Conservation (phyloP, 2,888 invertebrate genomes). For the Acanthosepion lycidas region DNA sequence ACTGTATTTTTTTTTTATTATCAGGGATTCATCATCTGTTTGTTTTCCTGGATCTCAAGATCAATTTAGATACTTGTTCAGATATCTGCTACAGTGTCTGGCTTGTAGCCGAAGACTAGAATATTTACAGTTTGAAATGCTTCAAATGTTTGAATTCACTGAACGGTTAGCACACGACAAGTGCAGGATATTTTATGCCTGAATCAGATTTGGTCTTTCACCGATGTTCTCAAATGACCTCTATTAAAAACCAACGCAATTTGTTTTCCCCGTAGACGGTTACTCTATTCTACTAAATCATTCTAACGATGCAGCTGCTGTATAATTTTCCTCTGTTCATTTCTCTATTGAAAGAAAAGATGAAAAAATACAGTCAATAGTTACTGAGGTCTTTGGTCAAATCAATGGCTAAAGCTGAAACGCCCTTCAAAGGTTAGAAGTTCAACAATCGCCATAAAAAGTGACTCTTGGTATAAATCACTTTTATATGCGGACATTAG, state of each 20-base stretch:
- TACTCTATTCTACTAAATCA: background rate
- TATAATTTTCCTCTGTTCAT: background rate
- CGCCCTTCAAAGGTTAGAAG: background rate
- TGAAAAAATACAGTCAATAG: background rate
- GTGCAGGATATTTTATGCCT: background rate
- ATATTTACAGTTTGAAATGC: too few species aligned
- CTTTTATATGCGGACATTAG: background rate
- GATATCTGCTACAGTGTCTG: too few species aligned
- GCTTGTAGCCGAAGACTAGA: too few species aligned
- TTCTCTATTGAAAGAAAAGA: background rate
- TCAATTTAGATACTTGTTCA: too few species aligned
- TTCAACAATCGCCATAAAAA: conserved; percentile 4
- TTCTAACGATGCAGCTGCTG: background rate
- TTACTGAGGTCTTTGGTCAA: background rate
- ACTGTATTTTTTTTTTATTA: too few species aligned
- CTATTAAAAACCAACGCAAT: background rate
- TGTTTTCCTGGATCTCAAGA: too few species aligned
- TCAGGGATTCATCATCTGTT: too few species aligned
- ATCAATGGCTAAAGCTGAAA: background rate
- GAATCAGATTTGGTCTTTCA: background rate
- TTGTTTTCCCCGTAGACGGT: background rate
- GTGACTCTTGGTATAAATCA: background rate
- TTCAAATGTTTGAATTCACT: background rate
- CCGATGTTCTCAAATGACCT: background rate
- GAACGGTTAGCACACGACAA: background rate